A percentile compares a stretch with the other conserved stretches of the same genome.
These are phyloP conservation scores for Watsonalla binaria DNA, from an alignment of 2,888 invertebrate genomes.

Conservation along the genomic window DNA sequence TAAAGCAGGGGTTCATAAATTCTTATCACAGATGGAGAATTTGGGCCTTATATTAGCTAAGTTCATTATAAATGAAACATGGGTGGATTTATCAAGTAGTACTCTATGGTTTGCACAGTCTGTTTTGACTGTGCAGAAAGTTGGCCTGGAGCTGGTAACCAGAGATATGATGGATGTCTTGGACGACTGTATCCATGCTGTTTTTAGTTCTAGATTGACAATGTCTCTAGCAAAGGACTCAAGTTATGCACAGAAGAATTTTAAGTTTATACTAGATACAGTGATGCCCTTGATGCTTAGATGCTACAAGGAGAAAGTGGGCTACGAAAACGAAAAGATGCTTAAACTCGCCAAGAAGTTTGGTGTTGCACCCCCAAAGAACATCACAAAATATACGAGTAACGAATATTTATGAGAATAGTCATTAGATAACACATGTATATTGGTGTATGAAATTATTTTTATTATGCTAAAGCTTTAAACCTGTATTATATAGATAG, in stretches of 20 bases:
- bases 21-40: constrained; percentile 83
- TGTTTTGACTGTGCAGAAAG: constrained; percentile 85
- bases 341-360: constrained; percentile 74
- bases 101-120: constrained; percentile 89
- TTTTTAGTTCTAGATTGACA: constrained; percentile 86
- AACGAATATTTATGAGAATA: constrained; percentile 81
- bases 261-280: constrained; percentile 83
- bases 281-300: constrained; percentile 81
- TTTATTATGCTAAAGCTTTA: constrained; percentile 77
- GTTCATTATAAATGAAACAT: constrained; percentile 80
- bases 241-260: constrained; percentile 80
- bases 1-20: constrained; percentile 83
- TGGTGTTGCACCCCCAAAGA: constrained; percentile 76
- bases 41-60: constrained; percentile 83
- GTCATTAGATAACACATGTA: constrained; percentile 31
- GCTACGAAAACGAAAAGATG: constrained; percentile 78
- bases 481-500: constrained; percentile 73
- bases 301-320: constrained; percentile 79
- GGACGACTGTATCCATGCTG: constrained; percentile 84
- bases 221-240: constrained; percentile 67
- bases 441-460: constrained; percentile 60
- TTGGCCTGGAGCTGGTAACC: constrained; percentile 86
- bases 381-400: constrained; percentile 83
- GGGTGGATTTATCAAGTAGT: constrained; percentile 88
- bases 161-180: constrained; percentile 86